Conservation (phyloP, 2,797 vertebrate species). For the Poecilia velifera region DNA sequence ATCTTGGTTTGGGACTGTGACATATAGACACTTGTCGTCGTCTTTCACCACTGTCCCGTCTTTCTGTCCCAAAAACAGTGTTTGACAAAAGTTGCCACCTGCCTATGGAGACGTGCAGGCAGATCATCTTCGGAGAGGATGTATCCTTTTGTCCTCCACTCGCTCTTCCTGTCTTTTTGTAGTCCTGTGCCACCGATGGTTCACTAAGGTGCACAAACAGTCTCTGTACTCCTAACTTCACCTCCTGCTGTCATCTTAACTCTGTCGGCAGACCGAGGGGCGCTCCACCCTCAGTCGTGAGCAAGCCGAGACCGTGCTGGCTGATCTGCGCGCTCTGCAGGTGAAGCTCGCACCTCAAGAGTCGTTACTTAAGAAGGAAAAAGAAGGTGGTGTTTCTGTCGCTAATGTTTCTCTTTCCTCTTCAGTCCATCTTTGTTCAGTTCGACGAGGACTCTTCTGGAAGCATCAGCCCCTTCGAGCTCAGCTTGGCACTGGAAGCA, state of each 20-base stretch:
- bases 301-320: slow-evolving; percentile 75
- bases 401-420: slow-evolving; percentile 14
- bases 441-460: slow-evolving; percentile 82
- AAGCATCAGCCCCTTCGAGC: slow-evolving; percentile 83
- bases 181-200: background rate
- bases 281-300: slow-evolving; percentile 68
- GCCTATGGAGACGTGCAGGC: slow-evolving; percentile 82
- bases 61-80: slow-evolving; percentile 58
- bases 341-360: slow-evolving; percentile 46
- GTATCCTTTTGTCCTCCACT: slow-evolving; percentile 76
- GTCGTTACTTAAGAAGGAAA: background rate
- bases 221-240: slow-evolving; percentile 22
- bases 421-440: slow-evolving; percentile 75
- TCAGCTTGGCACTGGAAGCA: slow-evolving; percentile 74
- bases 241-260: slow-evolving; percentile 58
- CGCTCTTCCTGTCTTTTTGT: background rate
- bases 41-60: slow-evolving; percentile 31
- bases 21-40: slow-evolving; percentile 37
- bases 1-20: slow-evolving; percentile 32
- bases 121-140: slow-evolving; percentile 80
- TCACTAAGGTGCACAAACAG: background rate
- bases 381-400: background rate
- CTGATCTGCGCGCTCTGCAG: slow-evolving; percentile 73
- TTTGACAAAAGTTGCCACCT: slow-evolving; percentile 79
- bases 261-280: slow-evolving; percentile 72